Base-by-base conservation (phyloP, 2,888 invertebrate genomes). In the Eulithis testata region DNA sequence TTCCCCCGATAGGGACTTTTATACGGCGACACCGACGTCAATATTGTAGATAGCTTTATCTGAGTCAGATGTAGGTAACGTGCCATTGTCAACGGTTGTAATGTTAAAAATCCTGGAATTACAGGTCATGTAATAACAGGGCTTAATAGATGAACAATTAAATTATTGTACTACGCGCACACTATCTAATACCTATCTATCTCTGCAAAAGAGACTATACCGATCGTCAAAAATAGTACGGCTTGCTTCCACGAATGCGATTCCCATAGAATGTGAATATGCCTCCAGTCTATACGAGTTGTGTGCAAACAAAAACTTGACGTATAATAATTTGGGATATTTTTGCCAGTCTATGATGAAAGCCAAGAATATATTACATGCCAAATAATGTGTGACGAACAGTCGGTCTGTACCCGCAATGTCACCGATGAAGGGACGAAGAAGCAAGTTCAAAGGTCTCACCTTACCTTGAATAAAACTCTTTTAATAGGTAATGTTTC, bases 1-100 rank as follows among this genome's bases (percentile, higher is more conserved):
- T 92, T 92, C 90, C 91, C 90, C 85, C 68, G 73, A 73, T 73
- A 73, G 86, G 85, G 85, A 90, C 85, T 91, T 92, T 89, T 91
- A 90, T 90, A 89, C 78, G 76, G 74, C 72, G 77, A 79, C 72
- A 83, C 74, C 83, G 77, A 81, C 79, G 85, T 82, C 82, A 83
- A 84, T 88, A 86, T 83, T 80, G 80, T 78, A 78, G 84, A 87
- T 87, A 85, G 78, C 76, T 87, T 85, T 89, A 89, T 88, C 88
- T 83, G 74, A 84, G 80, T 85, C 85, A 89, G 85, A 88, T 88
- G 88, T 82, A 75, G 65, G 70, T 75, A 68, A 77, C 75, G 77
- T 79, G 78, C 81, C 74, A 81, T 79, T 83, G 81, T 79, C 76
- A 77, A 72, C 65, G 60, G 68, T 63, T 68, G 74, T 73, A 69